A percentile compares a stretch with the other conserved stretches of the same genome.
phyloP scores from a whole-genome alignment of 2,888 invertebrate genomes.

The Scrobipalpa costella region DNA sequence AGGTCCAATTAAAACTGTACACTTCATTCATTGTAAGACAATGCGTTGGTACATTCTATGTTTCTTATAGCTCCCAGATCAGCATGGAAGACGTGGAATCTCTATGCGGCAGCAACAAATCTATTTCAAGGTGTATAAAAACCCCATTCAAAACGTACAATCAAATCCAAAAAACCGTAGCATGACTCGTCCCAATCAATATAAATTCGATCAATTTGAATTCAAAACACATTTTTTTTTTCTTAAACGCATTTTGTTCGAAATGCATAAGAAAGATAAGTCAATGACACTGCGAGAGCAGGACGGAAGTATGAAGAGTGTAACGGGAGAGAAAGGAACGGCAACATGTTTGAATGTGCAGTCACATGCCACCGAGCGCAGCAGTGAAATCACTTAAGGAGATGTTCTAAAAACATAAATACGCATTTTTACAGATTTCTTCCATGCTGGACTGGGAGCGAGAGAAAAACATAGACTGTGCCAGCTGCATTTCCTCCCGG shows the following conservation, averaged over 20 bases:
- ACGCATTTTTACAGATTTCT: background rate
- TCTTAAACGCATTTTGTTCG: background rate
- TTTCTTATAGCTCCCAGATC: no score
- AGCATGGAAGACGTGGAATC: no score
- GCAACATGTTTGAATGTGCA: conserved; percentile 46
- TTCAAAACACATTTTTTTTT: conserved; percentile 1
- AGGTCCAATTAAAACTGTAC: no score
- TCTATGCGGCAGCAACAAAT: background rate
- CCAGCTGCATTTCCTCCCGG: no score
- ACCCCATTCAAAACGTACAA: background rate
- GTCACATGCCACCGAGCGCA: conserved; percentile 47
- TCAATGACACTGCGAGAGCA: conserved; percentile 47
- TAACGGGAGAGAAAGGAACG: conserved; percentile 43
- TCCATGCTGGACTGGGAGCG: no score
- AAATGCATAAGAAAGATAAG: conserved; percentile 27
- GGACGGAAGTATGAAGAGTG: conserved; percentile 39
- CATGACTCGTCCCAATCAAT: background rate
- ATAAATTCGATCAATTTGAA: background rate
- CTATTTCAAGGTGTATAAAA: background rate
- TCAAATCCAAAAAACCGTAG: background rate
- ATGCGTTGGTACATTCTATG: no score
- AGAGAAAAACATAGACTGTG: no score
- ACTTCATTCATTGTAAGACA: no score
- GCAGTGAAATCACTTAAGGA: conserved; percentile 67
- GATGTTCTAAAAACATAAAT: conserved; percentile 33